A percentile compares a stretch with the other conserved stretches of the same genome.
Evolutionary conservation across 1,140 invertebrate genomes (phyloP).

Genomic region (Atopsyche davidsoni): DNA sequence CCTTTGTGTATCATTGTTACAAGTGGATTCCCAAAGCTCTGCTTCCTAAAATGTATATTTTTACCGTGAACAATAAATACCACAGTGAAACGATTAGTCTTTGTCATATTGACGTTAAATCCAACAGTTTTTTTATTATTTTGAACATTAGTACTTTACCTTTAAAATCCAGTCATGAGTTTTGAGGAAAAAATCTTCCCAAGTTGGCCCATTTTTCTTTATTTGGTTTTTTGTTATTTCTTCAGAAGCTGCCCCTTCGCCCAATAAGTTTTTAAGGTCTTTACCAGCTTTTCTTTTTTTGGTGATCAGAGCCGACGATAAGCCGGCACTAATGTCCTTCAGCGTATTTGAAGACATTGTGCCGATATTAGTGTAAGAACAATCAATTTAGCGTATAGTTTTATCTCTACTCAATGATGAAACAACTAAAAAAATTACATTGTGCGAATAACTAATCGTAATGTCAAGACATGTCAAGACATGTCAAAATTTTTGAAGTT

Average conservation of each 20-base stretch:
- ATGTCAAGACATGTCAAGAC: too few species aligned
- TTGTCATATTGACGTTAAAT: background rate
- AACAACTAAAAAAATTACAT: too few species aligned
- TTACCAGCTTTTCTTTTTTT: constrained; percentile 9
- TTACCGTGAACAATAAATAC: background rate
- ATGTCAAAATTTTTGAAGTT: too few species aligned
- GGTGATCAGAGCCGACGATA: constrained; percentile 10
- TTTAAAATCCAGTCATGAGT: constrained; percentile 13
- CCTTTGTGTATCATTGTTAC: constrained; percentile 2
- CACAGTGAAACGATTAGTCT: background rate
- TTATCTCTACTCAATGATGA: too few species aligned
- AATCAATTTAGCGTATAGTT: too few species aligned
- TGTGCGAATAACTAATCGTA: too few species aligned
- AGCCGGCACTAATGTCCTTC: constrained; percentile 2
- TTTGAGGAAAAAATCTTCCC: constrained; percentile 12
- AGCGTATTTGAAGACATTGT: too few species aligned
- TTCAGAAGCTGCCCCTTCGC: background rate
- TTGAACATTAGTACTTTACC: constrained; percentile 4
- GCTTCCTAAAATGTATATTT: constrained; percentile 9
- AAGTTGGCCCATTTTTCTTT: background rate
- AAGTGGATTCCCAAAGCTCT: constrained; percentile 7
- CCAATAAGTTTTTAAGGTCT: constrained; percentile 11
- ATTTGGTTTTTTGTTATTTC: constrained; percentile 9
- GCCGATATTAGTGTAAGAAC: too few species aligned
- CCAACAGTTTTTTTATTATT: background rate